Conservation (phyloP, 2,797 vertebrate genomes). For the Pseudochirops corinnae region DNA sequence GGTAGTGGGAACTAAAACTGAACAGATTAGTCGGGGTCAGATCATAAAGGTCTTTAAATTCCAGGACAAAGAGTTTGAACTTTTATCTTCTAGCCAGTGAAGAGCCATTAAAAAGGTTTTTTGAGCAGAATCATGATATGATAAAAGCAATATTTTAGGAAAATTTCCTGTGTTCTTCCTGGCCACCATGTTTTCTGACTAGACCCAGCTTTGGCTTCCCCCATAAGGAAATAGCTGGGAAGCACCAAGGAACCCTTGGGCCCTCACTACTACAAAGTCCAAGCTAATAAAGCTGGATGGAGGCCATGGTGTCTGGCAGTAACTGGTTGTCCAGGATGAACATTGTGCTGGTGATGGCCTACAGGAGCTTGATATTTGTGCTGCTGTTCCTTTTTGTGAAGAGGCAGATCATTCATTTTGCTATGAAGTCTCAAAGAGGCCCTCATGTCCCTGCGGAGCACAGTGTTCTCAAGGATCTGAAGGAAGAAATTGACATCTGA, state of each 20-base stretch:
- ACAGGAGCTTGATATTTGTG: conserved; percentile 96
- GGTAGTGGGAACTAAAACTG: background rate
- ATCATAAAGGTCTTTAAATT: background rate
- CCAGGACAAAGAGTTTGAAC: background rate
- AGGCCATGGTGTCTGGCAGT: conserved; percentile 81
- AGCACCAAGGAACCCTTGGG: conserved; percentile 27
- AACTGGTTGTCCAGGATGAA: conserved; percentile 93
- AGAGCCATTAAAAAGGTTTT: conserved; percentile 2
- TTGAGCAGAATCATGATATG: conserved; percentile 22
- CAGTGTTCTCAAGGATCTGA: conserved; percentile 95
- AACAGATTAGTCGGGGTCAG: background rate
- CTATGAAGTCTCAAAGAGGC: conserved; percentile 96
- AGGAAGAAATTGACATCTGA: conserved; percentile 93
- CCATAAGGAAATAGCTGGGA: conserved; percentile 71
- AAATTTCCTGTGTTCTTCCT: background rate
- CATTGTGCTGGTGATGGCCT: conserved; percentile 96
- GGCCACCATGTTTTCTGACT: conserved; percentile 83
- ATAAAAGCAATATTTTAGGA: conserved; percentile 7
- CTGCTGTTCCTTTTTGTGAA: conserved; percentile 98
- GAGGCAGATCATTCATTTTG: conserved; percentile 98
- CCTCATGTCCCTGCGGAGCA: conserved; percentile 95
- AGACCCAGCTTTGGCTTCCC: conserved; percentile 2
- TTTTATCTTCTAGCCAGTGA: conserved; percentile 18
- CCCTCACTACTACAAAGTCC: conserved; percentile 33
- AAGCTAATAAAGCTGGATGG: conserved; percentile 56